Base-by-base conservation (phyloP, 92 coral and sea anemone genomes). In the Virgularia gustaviana region DNA sequence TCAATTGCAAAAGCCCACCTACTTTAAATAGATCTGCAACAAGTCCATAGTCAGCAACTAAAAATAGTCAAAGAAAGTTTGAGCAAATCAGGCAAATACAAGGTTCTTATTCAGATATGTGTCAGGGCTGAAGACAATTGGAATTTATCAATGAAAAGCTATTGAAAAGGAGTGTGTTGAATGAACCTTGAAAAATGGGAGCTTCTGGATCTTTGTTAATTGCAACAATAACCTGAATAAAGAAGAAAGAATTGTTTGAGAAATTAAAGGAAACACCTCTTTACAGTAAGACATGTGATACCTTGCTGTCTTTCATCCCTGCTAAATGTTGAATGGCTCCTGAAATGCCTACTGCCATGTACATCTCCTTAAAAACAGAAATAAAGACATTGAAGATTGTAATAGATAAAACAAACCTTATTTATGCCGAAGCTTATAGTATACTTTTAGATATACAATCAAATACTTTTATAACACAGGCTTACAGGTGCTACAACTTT, bases 241-340 rank as follows among this genome's bases (percentile, higher is more conserved):
- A 39, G n/a, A 9, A 22, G 34, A 0, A 11, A 35, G 9, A 52
- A 1, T 41, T 8, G 47, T 22, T 1, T n/a, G 23, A 32, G 30
- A 24, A 13, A 25, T 58, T 13, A 24, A 24, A 52, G 5, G 58
- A 10, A 10, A 33, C 10, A 11, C 22, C 6, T 4, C 15, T 47
- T 4, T 25, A 58, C 36, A 13, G 20, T 5, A 30, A 3, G n/a
- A 30, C 33, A 58, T 36, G 25, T 18, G 66, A 4, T 53, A 90
- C 99, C 94, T 94, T 94, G 61, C 99, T 94, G 77, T 94, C 99
- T 54, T 94, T 94, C 99, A 94, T 94, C 23, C 99, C 99, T 20
- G 99, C 96, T 27, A 94, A 80, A 79, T 94, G 99, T 39, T 94
- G 99, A 60, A 94, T 94, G 43, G 99, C 99, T 22, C 99, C 99